Percentiles rank a stretch among this genome's conserved stretches.
Evolutionary conservation across 1,140 invertebrate species (phyloP).

Genomic region (Gryllus bimaculatus): DNA sequence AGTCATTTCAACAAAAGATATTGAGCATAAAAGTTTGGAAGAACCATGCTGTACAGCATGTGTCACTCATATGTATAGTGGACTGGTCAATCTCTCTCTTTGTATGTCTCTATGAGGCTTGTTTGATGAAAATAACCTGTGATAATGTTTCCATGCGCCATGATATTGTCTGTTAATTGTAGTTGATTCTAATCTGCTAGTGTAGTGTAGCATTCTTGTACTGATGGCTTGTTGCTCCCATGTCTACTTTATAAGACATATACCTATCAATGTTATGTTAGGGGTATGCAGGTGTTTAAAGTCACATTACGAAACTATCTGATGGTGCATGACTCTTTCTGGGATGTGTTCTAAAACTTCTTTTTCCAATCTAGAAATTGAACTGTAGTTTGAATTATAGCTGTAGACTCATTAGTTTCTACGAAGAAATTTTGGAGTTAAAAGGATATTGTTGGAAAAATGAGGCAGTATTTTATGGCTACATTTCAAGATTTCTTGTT

Average conservation of each 20-base stretch:
- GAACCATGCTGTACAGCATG: neutral
- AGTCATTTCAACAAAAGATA: neutral
- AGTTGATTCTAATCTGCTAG: constrained; percentile 1
- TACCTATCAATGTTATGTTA: neutral
- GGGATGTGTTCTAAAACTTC: too few species aligned
- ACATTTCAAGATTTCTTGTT: too few species aligned
- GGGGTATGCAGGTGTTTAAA: neutral
- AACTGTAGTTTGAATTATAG: too few species aligned
- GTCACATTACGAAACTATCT: too few species aligned
- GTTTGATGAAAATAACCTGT: neutral
- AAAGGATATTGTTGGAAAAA: too few species aligned
- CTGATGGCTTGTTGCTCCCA: neutral
- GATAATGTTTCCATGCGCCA: neutral
- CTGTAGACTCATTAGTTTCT: too few species aligned
- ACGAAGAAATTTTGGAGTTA: too few species aligned
- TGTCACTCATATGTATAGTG: neutral
- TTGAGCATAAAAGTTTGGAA: neutral
- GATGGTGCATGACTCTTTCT: too few species aligned
- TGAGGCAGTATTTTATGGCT: too few species aligned
- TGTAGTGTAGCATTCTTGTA: neutral
- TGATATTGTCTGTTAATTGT: neutral
- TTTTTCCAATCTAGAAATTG: too few species aligned
- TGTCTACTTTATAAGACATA: neutral
- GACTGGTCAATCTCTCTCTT: neutral
- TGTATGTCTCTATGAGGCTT: constrained; percentile 1